Conservation (phyloP, 2,797 vertebrate species). For the Tympanoctomys barrerae region DNA sequence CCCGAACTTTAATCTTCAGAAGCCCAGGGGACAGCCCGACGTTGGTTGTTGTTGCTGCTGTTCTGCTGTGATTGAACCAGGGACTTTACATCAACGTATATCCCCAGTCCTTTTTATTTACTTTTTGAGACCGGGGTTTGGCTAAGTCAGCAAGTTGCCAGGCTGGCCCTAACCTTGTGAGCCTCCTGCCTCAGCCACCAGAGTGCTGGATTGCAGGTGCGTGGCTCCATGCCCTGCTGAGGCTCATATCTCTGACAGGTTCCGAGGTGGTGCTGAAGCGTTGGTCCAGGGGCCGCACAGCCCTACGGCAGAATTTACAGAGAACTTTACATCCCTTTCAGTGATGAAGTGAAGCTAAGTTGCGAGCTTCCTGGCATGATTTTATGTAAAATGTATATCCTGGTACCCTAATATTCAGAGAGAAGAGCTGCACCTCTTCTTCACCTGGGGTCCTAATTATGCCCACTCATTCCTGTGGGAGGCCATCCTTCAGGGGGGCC, state of each 20-base stretch:
- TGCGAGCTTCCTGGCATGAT: not conserved
- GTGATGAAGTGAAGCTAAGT: not conserved
- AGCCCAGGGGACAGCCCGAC: not conserved
- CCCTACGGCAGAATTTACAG: not conserved
- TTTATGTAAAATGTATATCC: slow-evolving; percentile 36
- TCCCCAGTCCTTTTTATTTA: not conserved
- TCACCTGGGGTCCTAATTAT: not conserved
- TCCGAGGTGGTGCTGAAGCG: not conserved
- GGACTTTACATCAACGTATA: not conserved
- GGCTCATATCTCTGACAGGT: not conserved
- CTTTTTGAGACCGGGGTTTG: not conserved
- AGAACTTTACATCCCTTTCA: not conserved
- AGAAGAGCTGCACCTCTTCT: not conserved
- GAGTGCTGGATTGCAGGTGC: not conserved
- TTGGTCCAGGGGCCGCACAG: not conserved
- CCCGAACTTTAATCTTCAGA: not conserved
- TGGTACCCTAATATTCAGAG: not conserved
- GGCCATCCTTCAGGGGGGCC: not conserved
- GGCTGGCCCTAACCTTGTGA: not conserved
- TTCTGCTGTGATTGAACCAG: not conserved
- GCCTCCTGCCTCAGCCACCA: not conserved
- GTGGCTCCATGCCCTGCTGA: not conserved
- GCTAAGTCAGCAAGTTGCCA: not conserved
- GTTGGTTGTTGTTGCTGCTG: not conserved
- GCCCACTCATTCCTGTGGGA: not conserved